Evolutionary conservation across 2,888 invertebrate species (phyloP).

Genomic region (Ischnura elegans): DNA sequence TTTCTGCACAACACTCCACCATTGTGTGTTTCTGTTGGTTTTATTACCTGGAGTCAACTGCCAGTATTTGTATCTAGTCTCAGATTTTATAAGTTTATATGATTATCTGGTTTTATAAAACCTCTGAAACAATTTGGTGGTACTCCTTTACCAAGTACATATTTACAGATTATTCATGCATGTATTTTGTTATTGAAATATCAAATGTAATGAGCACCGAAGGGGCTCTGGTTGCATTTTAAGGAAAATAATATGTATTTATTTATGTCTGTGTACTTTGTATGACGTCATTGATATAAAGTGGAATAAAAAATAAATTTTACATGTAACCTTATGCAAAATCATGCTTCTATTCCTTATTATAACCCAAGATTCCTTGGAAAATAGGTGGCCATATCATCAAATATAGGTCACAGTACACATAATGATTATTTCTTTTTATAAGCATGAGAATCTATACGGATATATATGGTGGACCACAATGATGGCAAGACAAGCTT

Average conservation of each 20-base stretch:
- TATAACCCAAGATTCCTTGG: too few relatives aligned
- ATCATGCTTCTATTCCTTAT: too few relatives aligned
- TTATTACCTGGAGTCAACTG: constrained; percentile 44
- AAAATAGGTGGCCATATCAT: too few relatives aligned
- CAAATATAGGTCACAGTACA: too few relatives aligned
- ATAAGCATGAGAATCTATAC: too few relatives aligned
- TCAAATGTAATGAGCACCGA: not conserved
- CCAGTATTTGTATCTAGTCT: constrained; percentile 63
- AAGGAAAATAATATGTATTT: not conserved
- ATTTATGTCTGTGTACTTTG: not conserved
- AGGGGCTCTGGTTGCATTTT: not conserved
- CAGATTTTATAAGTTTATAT: constrained; percentile 45
- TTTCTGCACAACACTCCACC: not conserved
- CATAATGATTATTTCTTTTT: too few relatives aligned
- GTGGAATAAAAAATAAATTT: constrained; percentile 22
- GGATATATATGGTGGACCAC: too few relatives aligned
- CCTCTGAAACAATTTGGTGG: not conserved
- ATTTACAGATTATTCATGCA: not conserved
- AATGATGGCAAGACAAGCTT: too few relatives aligned
- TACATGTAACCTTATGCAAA: not conserved
- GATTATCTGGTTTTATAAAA: constrained; percentile 30
- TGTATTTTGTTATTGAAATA: constrained; percentile 7
- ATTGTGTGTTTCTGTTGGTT: constrained; percentile 42
- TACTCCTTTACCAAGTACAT: not conserved
- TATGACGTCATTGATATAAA: not conserved